Conservation (phyloP, 1,140 invertebrate species). For the Trichogramma pretiosum region DNA sequence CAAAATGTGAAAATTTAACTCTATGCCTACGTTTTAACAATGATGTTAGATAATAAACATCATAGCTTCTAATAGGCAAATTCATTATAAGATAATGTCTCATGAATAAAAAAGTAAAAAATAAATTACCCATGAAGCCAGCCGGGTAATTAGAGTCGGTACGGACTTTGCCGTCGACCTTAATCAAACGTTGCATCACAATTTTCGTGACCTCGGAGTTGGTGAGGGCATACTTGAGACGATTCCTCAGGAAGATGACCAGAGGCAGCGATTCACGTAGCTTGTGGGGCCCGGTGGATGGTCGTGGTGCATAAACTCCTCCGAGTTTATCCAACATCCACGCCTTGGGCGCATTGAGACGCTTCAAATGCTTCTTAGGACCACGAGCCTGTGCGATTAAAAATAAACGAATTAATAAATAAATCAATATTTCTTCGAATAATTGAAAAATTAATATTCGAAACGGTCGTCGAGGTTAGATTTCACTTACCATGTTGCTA, state of each 20-base stretch:
- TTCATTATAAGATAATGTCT: neutral
- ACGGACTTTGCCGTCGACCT: conserved; percentile 96
- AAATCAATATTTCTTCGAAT: conserved; percentile 3
- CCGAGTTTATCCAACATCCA: conserved; percentile 99
- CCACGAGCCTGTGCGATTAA: conserved; percentile 91
- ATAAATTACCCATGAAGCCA: conserved; percentile 92
- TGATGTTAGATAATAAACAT: conserved; percentile 24
- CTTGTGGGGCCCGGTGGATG: conserved; percentile 96
- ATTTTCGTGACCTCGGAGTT: conserved; percentile 96
- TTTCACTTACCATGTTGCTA: too few species aligned
- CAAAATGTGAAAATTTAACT: conserved; percentile 35
- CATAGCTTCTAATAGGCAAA: conserved; percentile 46
- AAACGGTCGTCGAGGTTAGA: too few species aligned
- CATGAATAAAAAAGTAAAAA: conserved; percentile 2
- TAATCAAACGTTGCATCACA: conserved; percentile 95
- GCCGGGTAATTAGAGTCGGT: conserved; percentile 95
- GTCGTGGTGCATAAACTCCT: conserved; percentile 93
- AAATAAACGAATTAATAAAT: conserved; percentile 22
- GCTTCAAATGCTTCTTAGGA: conserved; percentile 98
- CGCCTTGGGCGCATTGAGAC: conserved; percentile 96
- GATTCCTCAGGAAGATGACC: conserved; percentile 92
- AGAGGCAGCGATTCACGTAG: conserved; percentile 92
- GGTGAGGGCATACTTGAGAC: conserved; percentile 96
- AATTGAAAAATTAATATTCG: too few species aligned
- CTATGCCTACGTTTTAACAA: conserved; percentile 44